Evolutionary conservation across 2,888 invertebrate species (phyloP), one percentile per base, ranked within the genome.

Genomic region (Alviniconcha strummeri): DNA sequence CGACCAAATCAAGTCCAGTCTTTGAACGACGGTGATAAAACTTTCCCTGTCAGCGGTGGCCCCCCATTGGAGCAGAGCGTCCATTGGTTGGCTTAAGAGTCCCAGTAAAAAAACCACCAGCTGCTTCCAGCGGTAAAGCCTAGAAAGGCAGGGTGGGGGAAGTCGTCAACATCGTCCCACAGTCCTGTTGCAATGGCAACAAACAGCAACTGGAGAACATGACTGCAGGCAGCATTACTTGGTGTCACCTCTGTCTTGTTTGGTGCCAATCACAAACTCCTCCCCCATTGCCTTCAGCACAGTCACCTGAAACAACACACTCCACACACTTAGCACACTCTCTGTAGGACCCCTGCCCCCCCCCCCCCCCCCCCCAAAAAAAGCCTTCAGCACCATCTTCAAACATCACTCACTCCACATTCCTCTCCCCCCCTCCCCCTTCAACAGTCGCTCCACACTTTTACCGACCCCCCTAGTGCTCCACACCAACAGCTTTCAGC

Each of bases 201-300:
- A 64, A 13, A 60, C 60, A 60, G 60, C 60, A 60, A 60, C 60
- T 60, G 60, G 60, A 60, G 60, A 13, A 60, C 9, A 60, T 60
- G 60, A 60, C 60, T 60, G 36, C 36, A 36, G 60, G 60, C 19
- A 8, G 54, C 15, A 4, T 19, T 80, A 19, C 69, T 80, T 69
- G 36, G 52, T 0, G 55, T 55, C 56, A n/a, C 17, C n/a, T 13
- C 77, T 6, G n/a, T 57, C 36, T 77, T 69, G 71, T 55, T 80
- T 80, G n/a, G 64, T n/a, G 17, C 9, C 84, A 52, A 87, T 81
- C n/a, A 88, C 83, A 7, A 15, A 15, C 76, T 90, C 90, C 57
- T 87, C 86, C 52, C 84, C 88, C 89, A 89, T 88, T 60, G 89
- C 87, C 55, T 84, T 84, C 60, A 89, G 79, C 36, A 90, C 89